These are phyloP conservation scores for Petrocephalus zakoni DNA, from an alignment of 2,113 vertebrate genomes.

Conservation along the genomic window DNA sequence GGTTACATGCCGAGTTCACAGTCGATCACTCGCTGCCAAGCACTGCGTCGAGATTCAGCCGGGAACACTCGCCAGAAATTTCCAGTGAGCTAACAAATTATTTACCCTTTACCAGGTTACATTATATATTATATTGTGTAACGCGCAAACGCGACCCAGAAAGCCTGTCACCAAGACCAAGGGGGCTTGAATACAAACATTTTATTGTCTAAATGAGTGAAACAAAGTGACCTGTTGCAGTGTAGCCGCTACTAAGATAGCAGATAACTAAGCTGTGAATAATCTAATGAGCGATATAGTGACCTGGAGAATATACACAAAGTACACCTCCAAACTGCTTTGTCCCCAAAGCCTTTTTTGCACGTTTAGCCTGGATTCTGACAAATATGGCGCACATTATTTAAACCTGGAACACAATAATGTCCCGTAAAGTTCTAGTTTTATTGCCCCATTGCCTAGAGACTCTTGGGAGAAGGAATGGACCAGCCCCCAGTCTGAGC, in stretches of 20 bases:
- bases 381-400: conserved; percentile 28
- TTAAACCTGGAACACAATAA: conserved; percentile 31
- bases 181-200: background rate
- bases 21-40: background rate
- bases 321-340: background rate
- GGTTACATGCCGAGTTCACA: background rate
- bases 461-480: conserved; percentile 22
- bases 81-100: background rate
- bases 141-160: background rate
- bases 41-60: background rate
- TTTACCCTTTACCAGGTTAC: background rate
- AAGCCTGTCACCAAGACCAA: background rate
- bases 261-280: background rate
- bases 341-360: conserved; percentile 28
- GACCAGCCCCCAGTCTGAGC: background rate
- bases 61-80: background rate
- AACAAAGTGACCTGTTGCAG: background rate
- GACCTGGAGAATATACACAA: background rate
- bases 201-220: background rate
- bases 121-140: background rate
- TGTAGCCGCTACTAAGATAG: background rate
- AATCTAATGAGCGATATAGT: background rate
- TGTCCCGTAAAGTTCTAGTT: conserved; percentile 28
- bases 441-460: conserved; percentile 29
- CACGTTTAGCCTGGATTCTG: conserved; percentile 26